Conservation (phyloP, 2,113 vertebrate species). For the Pseudois nayaur region DNA sequence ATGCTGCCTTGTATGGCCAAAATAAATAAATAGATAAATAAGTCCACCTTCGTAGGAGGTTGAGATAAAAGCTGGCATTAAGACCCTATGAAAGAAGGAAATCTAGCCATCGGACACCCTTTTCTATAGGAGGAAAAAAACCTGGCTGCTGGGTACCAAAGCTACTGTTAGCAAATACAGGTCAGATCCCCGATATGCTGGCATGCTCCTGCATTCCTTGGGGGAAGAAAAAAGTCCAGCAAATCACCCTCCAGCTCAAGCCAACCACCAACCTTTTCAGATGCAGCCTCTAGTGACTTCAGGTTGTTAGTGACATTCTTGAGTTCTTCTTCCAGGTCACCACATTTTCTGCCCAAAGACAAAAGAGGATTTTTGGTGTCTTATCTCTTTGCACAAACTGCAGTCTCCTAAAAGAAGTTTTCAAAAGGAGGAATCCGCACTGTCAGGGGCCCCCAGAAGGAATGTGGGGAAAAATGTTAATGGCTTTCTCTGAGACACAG, state of each 20-base stretch:
- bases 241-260: not conserved
- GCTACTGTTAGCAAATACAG: not conserved
- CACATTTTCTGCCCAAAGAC: conserved; percentile 85
- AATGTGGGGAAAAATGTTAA: conserved; percentile 6
- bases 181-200: not conserved
- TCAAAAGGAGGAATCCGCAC: not conserved
- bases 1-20: not conserved
- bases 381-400: not conserved
- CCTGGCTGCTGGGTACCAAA: not conserved
- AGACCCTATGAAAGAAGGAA: not conserved
- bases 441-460: not conserved
- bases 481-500: not conserved
- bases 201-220: fast-evolving
- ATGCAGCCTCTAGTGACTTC: conserved; percentile 97
- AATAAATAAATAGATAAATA: not conserved
- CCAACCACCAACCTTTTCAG: conserved; percentile 89
- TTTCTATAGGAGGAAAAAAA: not conserved
- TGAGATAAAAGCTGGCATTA: not conserved
- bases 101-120: not conserved
- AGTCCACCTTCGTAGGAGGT: not conserved
- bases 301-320: conserved; percentile 99
- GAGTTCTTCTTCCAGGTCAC: conserved; percentile 95
- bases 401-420: not conserved
- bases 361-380: not conserved
- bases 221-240: not conserved